Evolutionary conservation across 2,113 vertebrate genomes (phyloP), one percentile per base, ranked within the genome.

Genomic region (Sebastes schlegelii): DNA sequence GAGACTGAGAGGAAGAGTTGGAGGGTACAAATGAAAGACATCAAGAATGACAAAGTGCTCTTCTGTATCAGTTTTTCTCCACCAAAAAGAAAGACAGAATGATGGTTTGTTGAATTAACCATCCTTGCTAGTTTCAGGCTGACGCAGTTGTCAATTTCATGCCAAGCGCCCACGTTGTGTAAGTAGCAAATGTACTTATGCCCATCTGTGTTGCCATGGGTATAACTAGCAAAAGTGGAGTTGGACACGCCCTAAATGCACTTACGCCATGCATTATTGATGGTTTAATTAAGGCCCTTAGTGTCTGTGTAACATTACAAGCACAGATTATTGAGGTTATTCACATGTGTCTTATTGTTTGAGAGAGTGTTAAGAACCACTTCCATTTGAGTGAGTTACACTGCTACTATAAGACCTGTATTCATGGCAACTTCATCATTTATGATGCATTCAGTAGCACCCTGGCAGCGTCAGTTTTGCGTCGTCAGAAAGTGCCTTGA

Each of bases 1-100:
- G 73, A 58, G 34, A 61, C 4, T 11, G 19, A 67, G 55, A 34
- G 42, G 19, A 48, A 11, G 23, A 77, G 63, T 8, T 61, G 26
- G 19, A 76, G 7, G 19, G 40, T 72, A 52, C 21, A 80, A 84
- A 87, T 61, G 73, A 85, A 54, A 82, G 60, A 77, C 63, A 70
- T 58, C 80, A n/a, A 82, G 62, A 77, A 34, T 62, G 86, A 76
- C 73, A 86, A 21, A 21, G 8, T 1, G 16, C 9, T 54, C 55
- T 16, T 86, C 42, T 67, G 23, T 48, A 3, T 52, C 21, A 8
- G 26, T 26, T 58, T 48, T 48, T 61, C 34, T 74, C 42, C 23
- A n/a, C 19, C 10, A 34, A 48, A 34, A 23, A 65, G 26, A 52
- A 19, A 63, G 34, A 52, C 13, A 83, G 45, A 51, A 42, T 8